Evolutionary conservation across 1,140 invertebrate genomes (phyloP), one percentile per base, ranked within the genome.

Genomic region (Cryptotermes secundus): DNA sequence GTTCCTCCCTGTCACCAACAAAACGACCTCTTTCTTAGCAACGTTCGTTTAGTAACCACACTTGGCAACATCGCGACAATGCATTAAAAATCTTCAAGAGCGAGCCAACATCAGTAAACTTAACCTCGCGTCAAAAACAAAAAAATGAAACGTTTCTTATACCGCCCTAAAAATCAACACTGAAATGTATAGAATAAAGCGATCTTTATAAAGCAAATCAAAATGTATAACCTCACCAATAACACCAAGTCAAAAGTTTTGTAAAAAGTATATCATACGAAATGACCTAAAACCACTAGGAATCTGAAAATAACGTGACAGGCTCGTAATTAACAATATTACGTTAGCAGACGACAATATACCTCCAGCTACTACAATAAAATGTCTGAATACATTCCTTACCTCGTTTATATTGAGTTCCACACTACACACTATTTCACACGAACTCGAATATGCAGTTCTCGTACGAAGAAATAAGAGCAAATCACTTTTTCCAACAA

Each of bases 401-500:
- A 81, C 80, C 80, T 81, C 80, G 31, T 26, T 2, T 38, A 81
- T n/a, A 65, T n/a, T n/a, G 24, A n/a, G 59, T 65, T 65, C 26
- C 59, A 65, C 59, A 65, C 59, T n/a, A 31, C 59, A 65, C 59
- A 65, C 59, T 65, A 65, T 65, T 65, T 65, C 59, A 65, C 59
- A 65, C 59, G 22, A 65, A 65, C 24, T 65, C 59, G 59, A 3
- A 65, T n/a, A 65, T 65, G 6, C 22, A 3, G 6, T n/a, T 65
- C 59, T 65, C 6, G n/a, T 31, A 65, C 12, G 24, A n/a, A 65
- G n/a, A 65, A 3, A 65, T 81, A 36, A 81, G 2, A 81, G 35
- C 42, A 35, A 81, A 81, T 45, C 35, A 38, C 35, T 26, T 45
- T 81, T 81, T 81, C 42, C 6, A 45, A 81, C 35, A 45, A 81